Evolutionary conservation across 1,140 invertebrate species (phyloP).

Genomic region (Charaxes varanes): DNA sequence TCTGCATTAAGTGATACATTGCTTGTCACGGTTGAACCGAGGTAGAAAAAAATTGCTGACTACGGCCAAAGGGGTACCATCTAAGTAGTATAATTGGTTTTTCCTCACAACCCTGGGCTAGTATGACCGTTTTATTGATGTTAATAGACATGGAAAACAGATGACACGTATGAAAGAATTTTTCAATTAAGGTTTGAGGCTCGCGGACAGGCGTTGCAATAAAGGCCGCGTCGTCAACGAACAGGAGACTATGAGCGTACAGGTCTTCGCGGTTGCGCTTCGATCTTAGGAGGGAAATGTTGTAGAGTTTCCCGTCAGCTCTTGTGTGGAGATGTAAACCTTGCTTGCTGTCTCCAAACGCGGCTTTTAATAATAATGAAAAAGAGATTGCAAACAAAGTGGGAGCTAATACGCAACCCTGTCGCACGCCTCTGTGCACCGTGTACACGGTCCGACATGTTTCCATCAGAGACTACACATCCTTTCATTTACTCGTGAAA

Average conservation of each 20-base stretch:
- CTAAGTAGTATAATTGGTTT: no score
- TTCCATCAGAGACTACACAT: conserved; percentile 1
- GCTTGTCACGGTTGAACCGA: no score
- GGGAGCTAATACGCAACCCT: no score
- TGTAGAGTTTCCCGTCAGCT: conserved; percentile 6
- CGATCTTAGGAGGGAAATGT: conserved; percentile 6
- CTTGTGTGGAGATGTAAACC: conserved; percentile 11
- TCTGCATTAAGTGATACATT: no score
- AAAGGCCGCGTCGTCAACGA: conserved; percentile 8
- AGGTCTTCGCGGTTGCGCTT: not conserved
- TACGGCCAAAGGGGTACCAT: no score
- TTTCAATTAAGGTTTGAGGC: no score
- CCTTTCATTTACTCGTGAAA: conserved; percentile 12
- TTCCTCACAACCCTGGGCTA: no score
- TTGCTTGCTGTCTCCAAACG: conserved; percentile 1
- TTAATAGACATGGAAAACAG: no score
- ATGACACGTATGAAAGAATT: no score
- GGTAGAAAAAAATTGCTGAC: no score
- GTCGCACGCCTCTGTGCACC: conserved; percentile 7
- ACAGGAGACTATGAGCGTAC: conserved; percentile 2
- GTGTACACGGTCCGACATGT: conserved; percentile 1
- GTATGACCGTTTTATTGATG: no score
- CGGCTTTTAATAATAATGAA: conserved; percentile 1
- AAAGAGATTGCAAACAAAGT: conserved; percentile 13
- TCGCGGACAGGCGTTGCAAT: no score